A percentile compares a stretch with the other conserved stretches of the same genome.
Evolutionary conservation across 2,113 vertebrate species (phyloP).

Genomic region (Albula glossodonta): DNA sequence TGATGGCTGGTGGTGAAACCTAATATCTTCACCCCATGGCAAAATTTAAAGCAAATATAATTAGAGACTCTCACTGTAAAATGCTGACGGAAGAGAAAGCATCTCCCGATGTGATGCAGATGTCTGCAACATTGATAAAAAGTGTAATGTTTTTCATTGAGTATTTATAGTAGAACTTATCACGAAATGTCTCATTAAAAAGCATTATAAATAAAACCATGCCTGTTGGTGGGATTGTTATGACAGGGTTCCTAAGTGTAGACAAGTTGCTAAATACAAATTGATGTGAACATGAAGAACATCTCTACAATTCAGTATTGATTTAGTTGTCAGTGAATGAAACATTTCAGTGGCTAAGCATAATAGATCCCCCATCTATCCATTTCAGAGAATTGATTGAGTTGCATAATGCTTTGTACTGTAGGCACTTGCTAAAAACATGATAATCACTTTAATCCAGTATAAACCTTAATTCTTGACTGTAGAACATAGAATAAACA

Average conservation of each 20-base stretch:
- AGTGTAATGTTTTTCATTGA: background rate
- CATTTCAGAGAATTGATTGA: background rate
- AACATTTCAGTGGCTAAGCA: background rate
- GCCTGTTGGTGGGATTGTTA: background rate
- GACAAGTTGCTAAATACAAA: background rate
- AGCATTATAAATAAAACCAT: background rate
- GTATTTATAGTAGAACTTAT: background rate
- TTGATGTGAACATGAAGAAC: background rate
- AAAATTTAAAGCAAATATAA: conserved; percentile 90
- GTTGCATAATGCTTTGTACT: background rate
- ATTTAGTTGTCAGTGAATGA: background rate
- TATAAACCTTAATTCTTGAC: too few relatives aligned
- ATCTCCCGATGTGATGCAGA: background rate
- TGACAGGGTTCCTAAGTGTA: background rate
- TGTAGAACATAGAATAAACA: too few relatives aligned
- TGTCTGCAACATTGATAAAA: background rate
- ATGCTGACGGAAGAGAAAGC: conserved; percentile 75
- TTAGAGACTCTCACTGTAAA: conserved; percentile 84
- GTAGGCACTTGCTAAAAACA: too few relatives aligned
- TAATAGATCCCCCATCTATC: background rate
- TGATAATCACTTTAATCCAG: too few relatives aligned
- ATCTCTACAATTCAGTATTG: background rate
- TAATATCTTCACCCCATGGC: conserved; percentile 88
- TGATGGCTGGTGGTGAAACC: conserved; percentile 86
- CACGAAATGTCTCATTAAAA: background rate